Evolutionary conservation across 2,113 vertebrate genomes (phyloP).

Genomic region (Lates calcarifer): DNA sequence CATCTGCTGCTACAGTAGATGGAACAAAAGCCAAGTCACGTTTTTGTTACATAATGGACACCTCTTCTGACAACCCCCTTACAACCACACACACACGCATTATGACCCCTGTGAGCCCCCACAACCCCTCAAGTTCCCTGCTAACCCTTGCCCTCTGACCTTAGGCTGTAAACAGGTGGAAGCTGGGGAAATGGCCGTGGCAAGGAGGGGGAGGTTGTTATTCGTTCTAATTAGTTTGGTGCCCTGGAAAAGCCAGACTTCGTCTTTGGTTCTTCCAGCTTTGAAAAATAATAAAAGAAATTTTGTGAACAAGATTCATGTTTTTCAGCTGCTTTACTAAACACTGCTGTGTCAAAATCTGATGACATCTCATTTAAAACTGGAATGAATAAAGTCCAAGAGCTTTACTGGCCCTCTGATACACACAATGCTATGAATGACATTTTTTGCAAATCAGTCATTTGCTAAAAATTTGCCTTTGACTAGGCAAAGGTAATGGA

Average conservation of each 20-base stretch:
- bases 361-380: background rate
- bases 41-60: slow-evolving; percentile 13
- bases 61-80: background rate
- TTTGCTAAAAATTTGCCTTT: no score
- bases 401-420: background rate
- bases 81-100: slow-evolving; percentile 7
- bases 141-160: slow-evolving; percentile 56
- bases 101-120: slow-evolving; percentile 4
- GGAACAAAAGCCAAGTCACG: slow-evolving; percentile 1
- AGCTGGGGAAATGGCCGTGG: slow-evolving; percentile 5
- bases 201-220: background rate
- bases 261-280: background rate
- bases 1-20: background rate
- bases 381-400: background rate
- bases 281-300: background rate
- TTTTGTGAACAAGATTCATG: background rate
- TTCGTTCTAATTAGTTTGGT: slow-evolving; percentile 46
- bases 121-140: slow-evolving; percentile 40
- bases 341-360: background rate
- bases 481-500: no score
- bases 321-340: no score
- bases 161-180: slow-evolving; percentile 65
- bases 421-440: no score
- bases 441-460: no score
- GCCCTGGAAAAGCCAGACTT: slow-evolving; percentile 20